A percentile compares a stretch with the other conserved stretches of the same genome.
phyloP scores from a whole-genome alignment of 2,888 invertebrate genomes.

The Euplexia lucipara region DNA sequence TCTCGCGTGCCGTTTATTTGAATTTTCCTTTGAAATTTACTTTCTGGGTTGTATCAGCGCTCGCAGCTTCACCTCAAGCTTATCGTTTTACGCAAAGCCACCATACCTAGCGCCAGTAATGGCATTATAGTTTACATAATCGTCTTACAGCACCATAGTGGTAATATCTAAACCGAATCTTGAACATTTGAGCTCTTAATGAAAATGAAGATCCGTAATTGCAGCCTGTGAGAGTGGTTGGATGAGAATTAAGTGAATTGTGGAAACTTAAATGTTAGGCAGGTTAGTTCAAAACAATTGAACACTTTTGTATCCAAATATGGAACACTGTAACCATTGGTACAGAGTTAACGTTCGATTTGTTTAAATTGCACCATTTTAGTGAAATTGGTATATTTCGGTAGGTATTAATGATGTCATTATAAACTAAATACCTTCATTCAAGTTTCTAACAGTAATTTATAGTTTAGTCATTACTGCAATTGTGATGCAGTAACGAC shows the following conservation, averaged over 20 bases:
- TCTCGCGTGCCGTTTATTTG: slow-evolving; percentile 78
- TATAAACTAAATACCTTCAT: slow-evolving; percentile 10
- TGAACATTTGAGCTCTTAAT: slow-evolving; percentile 57
- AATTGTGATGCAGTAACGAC: too few relatives aligned
- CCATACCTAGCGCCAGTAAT: slow-evolving; percentile 58
- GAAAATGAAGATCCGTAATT: slow-evolving; percentile 60
- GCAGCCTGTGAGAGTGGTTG: slow-evolving; percentile 42
- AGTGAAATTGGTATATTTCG: not conserved
- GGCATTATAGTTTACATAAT: slow-evolving; percentile 61
- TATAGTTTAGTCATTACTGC: slow-evolving; percentile 12
- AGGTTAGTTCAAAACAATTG: slow-evolving; percentile 20
- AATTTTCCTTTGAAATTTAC: slow-evolving; percentile 72
- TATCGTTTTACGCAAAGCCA: slow-evolving; percentile 62
- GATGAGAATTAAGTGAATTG: slow-evolving; percentile 38
- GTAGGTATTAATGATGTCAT: not conserved
- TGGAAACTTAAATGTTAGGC: slow-evolving; percentile 33
- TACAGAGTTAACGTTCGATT: not conserved
- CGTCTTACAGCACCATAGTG: slow-evolving; percentile 56
- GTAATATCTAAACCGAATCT: slow-evolving; percentile 56
- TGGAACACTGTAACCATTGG: not conserved
- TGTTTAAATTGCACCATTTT: not conserved
- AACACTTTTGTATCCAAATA: not conserved
- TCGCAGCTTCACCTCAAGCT: slow-evolving; percentile 57
- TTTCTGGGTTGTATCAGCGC: slow-evolving; percentile 65
- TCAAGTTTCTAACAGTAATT: slow-evolving; percentile 16